Percentiles rank a stretch among this genome's conserved stretches.
phyloP scores from a whole-genome alignment of 1,140 invertebrate species.

The Cydia pomonella region DNA sequence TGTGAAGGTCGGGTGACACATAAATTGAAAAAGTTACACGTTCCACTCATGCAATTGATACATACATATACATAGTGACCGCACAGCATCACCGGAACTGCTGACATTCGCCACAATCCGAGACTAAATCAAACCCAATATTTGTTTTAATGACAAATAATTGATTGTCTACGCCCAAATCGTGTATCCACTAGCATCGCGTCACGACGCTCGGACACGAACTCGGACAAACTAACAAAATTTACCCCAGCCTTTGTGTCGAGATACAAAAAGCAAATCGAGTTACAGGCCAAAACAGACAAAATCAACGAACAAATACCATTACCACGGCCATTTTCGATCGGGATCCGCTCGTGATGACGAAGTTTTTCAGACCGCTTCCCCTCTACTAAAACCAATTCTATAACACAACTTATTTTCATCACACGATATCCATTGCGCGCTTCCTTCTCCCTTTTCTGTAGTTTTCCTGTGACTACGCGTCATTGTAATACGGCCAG shows the following conservation, averaged over 20 bases:
- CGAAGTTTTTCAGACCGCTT: conserved; percentile 68
- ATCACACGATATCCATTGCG: conserved; percentile 42
- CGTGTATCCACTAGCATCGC: conserved; percentile 42
- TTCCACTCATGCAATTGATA: background rate
- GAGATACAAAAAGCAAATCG: conserved; percentile 76
- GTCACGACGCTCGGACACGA: conserved; percentile 46
- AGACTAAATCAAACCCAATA: conserved; percentile 69
- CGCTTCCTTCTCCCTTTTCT: conserved; percentile 12
- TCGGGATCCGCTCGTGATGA: conserved; percentile 73
- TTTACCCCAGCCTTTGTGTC: conserved; percentile 71
- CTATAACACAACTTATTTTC: conserved; percentile 7
- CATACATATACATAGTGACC: background rate
- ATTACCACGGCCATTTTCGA: conserved; percentile 76
- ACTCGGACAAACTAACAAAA: conserved; percentile 62
- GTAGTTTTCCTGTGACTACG: background rate
- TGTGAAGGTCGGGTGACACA: conserved; percentile 4
- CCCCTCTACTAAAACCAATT: conserved; percentile 36
- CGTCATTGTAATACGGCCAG: conserved; percentile 42
- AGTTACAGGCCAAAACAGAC: conserved; percentile 76
- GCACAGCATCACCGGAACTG: conserved; percentile 9
- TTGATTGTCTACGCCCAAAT: conserved; percentile 64
- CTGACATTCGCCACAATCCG: conserved; percentile 42
- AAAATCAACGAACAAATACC: conserved; percentile 78
- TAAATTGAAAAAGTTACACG: conserved; percentile 16
- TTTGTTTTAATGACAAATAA: conserved; percentile 75